Percentiles rank a stretch among this genome's conserved stretches.
phyloP scores from a whole-genome alignment of 1,140 invertebrate species.

The Halictus rubicundus region DNA sequence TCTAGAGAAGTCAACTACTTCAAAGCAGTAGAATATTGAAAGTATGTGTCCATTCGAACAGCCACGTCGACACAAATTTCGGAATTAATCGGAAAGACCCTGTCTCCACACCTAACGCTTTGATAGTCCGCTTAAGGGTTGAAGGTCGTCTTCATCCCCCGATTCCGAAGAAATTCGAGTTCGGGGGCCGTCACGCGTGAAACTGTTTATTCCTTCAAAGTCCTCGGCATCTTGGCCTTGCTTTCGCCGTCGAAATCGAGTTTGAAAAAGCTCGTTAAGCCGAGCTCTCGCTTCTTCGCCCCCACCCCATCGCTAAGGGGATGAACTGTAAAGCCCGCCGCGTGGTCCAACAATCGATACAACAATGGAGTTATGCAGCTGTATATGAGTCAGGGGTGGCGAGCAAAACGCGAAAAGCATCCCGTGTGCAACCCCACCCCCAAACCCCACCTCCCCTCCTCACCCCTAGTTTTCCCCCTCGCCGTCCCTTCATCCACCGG shows the following conservation, averaged over 20 bases:
- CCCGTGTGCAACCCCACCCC: neutral
- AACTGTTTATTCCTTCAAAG: no score
- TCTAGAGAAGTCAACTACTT: no score
- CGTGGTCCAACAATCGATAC: constrained; percentile 60
- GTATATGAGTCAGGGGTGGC: constrained; percentile 47
- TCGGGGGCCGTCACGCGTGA: no score
- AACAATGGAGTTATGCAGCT: constrained; percentile 68
- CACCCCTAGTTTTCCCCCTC: no score
- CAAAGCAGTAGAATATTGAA: no score
- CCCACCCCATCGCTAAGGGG: constrained; percentile 32
- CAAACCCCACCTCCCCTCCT: neutral
- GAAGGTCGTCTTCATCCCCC: no score
- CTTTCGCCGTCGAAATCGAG: constrained; percentile 57
- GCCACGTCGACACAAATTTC: no score
- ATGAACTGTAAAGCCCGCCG: constrained; percentile 50
- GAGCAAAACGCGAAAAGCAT: constrained; percentile 62
- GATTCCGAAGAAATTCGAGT: no score
- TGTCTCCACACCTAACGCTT: no score
- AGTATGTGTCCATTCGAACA: no score
- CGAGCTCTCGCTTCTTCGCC: constrained; percentile 46
- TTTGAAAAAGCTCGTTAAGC: constrained; percentile 66
- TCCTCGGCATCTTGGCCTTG: constrained; percentile 30
- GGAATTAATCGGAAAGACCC: no score
- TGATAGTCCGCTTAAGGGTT: no score
- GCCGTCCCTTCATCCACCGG: neutral